Evolutionary conservation across 2,888 invertebrate genomes (phyloP), one percentile per base, ranked within the genome.

Genomic region (Melanchra persicariae): DNA sequence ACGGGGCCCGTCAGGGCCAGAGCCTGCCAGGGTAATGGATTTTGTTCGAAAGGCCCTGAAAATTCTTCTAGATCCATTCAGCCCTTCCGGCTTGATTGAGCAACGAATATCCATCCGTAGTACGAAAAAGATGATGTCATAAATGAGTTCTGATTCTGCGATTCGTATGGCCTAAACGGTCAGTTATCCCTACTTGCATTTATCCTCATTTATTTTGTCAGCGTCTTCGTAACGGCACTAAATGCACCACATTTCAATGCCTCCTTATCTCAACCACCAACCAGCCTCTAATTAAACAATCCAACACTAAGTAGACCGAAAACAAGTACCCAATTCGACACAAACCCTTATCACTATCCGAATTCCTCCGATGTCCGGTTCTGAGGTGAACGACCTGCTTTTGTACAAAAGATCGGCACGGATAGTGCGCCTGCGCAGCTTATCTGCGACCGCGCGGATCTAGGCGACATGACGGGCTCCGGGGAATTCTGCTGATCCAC

Each of bases 311-410:
- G 64, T 78, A 65, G 49, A 26, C 34, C 58, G 62, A 64, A 67
- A 51, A 72, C 57, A 58, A 60, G 61, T 45, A 68, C 61, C 67
- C 74, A 81, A 71, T 65, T 59, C 60, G 64, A 61, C 58, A 59
- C 59, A 65, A 69, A 64, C 72, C 59, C 76, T 82, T 77, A 82
- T 83, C 81, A 77, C 71, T 67, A 77, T 65, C 85, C 78, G 59
- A 86, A 86, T 85, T 85, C 83, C 74, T 68, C 63, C 65, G 57
- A 83, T 80, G 78, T 86, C 86, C 86, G 83, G 81, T 74, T 78
- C 74, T 78, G 74, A 76, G 86, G 83, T 82, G 81, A 85, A 77
- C 74, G 85, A 80, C 87, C 87, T 72, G 82, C 85, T 87, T 87
- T 85, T 75, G 76, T 83, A 85, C 80, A 70, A 82, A 79, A 87